Conservation (phyloP, 2,888 invertebrate species). For the Acleris laterana region DNA sequence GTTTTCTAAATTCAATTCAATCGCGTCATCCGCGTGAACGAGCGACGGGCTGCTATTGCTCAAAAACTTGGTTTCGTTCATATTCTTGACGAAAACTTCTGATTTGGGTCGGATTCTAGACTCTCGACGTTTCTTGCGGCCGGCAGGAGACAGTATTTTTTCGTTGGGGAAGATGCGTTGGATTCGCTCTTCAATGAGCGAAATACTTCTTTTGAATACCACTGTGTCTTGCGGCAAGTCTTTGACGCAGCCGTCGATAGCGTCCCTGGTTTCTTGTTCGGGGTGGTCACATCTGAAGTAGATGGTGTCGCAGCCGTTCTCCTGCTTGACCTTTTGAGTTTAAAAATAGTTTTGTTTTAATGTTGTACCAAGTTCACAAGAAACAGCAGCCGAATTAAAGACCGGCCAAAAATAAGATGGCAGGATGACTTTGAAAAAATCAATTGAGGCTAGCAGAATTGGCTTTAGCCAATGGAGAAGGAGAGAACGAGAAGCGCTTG, state of each 20-base stretch:
- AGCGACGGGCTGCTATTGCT: slow-evolving; percentile 73
- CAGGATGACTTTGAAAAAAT: too few species aligned
- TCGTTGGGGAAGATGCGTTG: slow-evolving; percentile 69
- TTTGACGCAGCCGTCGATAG: slow-evolving; percentile 59
- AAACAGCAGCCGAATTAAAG: too few species aligned
- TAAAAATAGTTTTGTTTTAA: too few species aligned
- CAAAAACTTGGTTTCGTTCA: slow-evolving; percentile 56
- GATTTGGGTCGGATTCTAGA: slow-evolving; percentile 57
- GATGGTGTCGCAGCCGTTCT: slow-evolving; percentile 75
- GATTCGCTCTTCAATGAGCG: slow-evolving; percentile 71
- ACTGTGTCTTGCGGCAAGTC: slow-evolving; percentile 62
- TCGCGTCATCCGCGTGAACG: slow-evolving; percentile 54
- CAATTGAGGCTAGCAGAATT: too few species aligned
- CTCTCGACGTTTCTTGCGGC: slow-evolving; percentile 41
- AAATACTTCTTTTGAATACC: slow-evolving; percentile 74
- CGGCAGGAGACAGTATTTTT: slow-evolving; percentile 47
- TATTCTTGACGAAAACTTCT: slow-evolving; percentile 52
- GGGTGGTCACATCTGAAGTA: slow-evolving; percentile 74
- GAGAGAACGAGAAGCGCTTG: too few species aligned
- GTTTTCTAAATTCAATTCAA: slow-evolving; percentile 74
- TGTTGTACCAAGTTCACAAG: too few species aligned
- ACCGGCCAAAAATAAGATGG: too few species aligned
- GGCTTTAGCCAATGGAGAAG: too few species aligned
- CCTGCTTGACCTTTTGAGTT: slow-evolving; percentile 65
- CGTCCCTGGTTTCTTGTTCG: slow-evolving; percentile 69